Evolutionary conservation across 2,888 invertebrate genomes (phyloP).

Genomic region (Pseudeuparius sepicola): DNA sequence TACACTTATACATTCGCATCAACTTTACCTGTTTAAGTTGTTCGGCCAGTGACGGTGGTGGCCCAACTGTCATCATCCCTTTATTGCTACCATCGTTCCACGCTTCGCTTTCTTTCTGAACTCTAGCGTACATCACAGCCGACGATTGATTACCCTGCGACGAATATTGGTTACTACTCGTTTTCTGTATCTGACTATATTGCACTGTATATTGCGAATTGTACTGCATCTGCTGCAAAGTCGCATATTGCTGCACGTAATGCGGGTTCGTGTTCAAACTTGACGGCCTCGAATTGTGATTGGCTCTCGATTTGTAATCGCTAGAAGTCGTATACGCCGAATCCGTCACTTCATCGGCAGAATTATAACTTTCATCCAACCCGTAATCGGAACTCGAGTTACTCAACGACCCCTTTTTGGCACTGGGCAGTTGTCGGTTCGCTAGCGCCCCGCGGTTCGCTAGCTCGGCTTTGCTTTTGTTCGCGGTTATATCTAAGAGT

Average conservation of each 20-base stretch:
- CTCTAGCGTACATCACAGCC: slow-evolving; percentile 30
- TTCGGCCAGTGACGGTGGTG: slow-evolving; percentile 72
- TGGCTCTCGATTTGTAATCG: background rate
- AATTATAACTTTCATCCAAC: slow-evolving; percentile 62
- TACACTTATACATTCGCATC: too few species aligned
- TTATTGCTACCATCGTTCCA: slow-evolving; percentile 33
- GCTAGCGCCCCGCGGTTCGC: slow-evolving; percentile 69
- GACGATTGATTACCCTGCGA: slow-evolving; percentile 19
- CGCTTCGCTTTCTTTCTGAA: slow-evolving; percentile 43
- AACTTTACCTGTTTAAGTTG: slow-evolving; percentile 73
- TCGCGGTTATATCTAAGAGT: slow-evolving; percentile 78
- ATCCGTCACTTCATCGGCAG: slow-evolving; percentile 46
- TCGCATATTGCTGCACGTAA: slow-evolving; percentile 23
- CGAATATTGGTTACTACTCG: slow-evolving; percentile 21
- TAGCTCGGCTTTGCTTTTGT: slow-evolving; percentile 75
- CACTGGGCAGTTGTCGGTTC: slow-evolving; percentile 56
- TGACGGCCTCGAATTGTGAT: slow-evolving; percentile 12
- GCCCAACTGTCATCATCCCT: slow-evolving; percentile 45
- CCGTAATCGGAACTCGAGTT: slow-evolving; percentile 63
- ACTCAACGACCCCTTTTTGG: slow-evolving; percentile 44
- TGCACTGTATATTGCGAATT: slow-evolving; percentile 30
- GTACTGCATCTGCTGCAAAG: slow-evolving; percentile 24
- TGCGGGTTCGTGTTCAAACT: slow-evolving; percentile 20
- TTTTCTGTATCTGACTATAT: slow-evolving; percentile 32
- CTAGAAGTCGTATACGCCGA: slow-evolving; percentile 31